A percentile compares a stretch with the other conserved stretches of the same genome.
phyloP scores from a whole-genome alignment of 2,888 invertebrate genomes.

The Xestia ashworthii region DNA sequence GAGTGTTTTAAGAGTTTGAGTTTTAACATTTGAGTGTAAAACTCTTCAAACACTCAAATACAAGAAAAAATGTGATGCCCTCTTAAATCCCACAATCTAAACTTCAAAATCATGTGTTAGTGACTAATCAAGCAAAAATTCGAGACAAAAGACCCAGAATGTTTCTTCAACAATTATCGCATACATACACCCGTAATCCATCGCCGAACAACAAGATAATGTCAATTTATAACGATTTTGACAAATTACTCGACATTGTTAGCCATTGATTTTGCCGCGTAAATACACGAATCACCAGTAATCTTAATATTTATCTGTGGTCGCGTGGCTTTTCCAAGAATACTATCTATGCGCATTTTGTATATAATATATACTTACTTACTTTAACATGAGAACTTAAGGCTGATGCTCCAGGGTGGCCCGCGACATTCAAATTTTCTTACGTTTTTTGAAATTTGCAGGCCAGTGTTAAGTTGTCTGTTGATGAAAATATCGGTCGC shows the following conservation, averaged over 20 bases:
- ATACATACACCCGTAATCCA: conserved; percentile 24
- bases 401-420: too few relatives aligned
- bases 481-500: too few relatives aligned
- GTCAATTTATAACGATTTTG: conserved; percentile 48
- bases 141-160: conserved; percentile 6
- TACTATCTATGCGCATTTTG: neutral
- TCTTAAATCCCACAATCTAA: neutral
- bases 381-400: neutral
- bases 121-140: conserved; percentile 26
- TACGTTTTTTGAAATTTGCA: too few relatives aligned
- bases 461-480: too few relatives aligned
- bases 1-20: too few relatives aligned
- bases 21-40: too few relatives aligned
- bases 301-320: conserved; percentile 19
- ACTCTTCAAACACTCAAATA: too few relatives aligned
- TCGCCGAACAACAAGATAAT: conserved; percentile 35
- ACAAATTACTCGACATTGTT: conserved; percentile 29
- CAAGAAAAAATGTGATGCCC: too few relatives aligned
- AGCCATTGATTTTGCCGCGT: conserved; percentile 38
- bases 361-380: too few relatives aligned
- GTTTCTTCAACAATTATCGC: conserved; percentile 16
- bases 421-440: too few relatives aligned
- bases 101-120: neutral
- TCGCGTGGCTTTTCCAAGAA: conserved; percentile 14
- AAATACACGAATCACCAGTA: conserved; percentile 2